Evolutionary conservation across 2,113 vertebrate species (phyloP).

Genomic region (human): DNA sequence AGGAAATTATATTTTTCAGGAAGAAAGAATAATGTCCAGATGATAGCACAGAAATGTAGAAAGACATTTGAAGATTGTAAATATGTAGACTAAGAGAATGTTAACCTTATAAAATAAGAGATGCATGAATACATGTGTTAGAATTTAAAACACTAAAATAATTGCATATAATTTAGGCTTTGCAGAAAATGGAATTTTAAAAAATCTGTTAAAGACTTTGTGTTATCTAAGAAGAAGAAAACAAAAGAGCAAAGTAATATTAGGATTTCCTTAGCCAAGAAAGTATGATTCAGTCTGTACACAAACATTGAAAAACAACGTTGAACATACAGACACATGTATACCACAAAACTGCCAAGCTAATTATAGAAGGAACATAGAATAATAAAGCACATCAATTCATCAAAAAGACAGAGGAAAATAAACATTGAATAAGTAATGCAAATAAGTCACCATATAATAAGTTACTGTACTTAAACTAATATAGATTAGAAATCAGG

Average conservation of each 20-base stretch:
- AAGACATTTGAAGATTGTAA: not conserved
- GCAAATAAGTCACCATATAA: not conserved
- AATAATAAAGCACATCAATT: not conserved
- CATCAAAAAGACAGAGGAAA: not conserved
- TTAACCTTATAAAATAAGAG: not conserved
- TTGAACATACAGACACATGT: not conserved
- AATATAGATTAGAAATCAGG: not conserved
- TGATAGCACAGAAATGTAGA: not conserved
- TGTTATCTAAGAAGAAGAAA: not conserved
- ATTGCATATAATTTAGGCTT: not conserved
- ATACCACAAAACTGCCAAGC: not conserved
- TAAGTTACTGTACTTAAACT: not conserved
- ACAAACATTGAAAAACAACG: not conserved
- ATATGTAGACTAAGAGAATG: not conserved
- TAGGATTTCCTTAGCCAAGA: not conserved
- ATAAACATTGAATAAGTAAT: not conserved
- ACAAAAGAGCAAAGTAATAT: not conserved
- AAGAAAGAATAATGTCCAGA: not conserved
- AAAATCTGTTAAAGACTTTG: not conserved
- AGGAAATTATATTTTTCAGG: not conserved
- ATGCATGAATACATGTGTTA: not conserved
- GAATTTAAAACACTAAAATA: not conserved
- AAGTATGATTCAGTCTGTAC: not conserved
- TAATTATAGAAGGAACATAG: not conserved
- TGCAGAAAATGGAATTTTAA: no score